Evolutionary conservation across 2,888 invertebrate genomes (phyloP).

Genomic region (Callinectes sapidus): DNA sequence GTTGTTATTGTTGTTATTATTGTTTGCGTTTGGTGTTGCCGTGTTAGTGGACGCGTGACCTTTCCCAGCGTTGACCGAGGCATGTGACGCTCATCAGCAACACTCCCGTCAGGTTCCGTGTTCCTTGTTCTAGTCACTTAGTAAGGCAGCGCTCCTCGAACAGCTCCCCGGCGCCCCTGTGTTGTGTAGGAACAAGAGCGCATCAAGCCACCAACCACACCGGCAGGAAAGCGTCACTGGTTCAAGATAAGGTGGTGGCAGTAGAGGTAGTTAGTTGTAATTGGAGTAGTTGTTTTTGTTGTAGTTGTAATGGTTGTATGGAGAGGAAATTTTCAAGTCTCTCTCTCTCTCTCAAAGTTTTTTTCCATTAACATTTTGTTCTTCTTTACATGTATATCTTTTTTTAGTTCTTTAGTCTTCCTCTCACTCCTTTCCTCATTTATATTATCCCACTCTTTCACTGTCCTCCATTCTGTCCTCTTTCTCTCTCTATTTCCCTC

Average conservation of each 20-base stretch:
- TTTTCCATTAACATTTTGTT: background rate
- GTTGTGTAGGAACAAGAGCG: background rate
- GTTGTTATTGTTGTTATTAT: background rate
- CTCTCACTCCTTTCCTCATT: background rate
- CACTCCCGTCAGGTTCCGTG: background rate
- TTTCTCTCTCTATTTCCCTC: background rate
- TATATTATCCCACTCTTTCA: background rate
- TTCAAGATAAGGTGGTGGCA: background rate
- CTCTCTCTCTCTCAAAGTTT: conserved; percentile 23
- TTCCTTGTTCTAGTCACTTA: background rate
- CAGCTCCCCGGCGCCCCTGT: background rate
- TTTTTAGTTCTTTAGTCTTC: no score
- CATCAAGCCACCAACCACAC: background rate
- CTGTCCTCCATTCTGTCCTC: background rate
- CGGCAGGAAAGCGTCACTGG: background rate
- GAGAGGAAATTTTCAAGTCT: no score
- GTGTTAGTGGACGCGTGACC: background rate
- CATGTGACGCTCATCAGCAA: background rate
- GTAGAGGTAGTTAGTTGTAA: background rate
- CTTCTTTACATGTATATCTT: background rate
- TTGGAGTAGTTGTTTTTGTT: background rate
- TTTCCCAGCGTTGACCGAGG: background rate
- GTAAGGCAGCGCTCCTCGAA: background rate
- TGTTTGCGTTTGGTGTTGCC: background rate
- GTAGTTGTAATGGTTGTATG: background rate